phyloP scores from a whole-genome alignment of 2,888 invertebrate species.

The Tholera decimalis region DNA sequence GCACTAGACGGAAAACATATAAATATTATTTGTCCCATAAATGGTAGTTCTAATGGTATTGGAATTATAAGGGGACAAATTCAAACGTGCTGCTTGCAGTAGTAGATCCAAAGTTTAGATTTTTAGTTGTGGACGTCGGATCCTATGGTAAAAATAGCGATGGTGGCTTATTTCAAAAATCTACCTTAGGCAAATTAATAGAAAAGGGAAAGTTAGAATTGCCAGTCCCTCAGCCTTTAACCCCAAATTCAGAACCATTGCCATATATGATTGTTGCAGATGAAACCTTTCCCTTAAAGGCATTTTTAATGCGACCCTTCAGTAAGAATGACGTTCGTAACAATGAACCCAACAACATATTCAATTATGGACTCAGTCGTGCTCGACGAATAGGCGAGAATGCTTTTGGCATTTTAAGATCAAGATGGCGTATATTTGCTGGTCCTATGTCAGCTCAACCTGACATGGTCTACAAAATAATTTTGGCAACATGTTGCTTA shows the following conservation, averaged over 20 bases:
- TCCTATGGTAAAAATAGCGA: slow-evolving; percentile 51
- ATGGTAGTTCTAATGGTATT: slow-evolving; percentile 53
- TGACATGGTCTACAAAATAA: slow-evolving; percentile 10
- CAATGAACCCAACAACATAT: slow-evolving; percentile 44
- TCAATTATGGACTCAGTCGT: slow-evolving; percentile 25
- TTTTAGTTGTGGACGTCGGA: slow-evolving; percentile 45
- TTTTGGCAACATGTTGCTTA: slow-evolving; percentile 10
- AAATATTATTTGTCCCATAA: slow-evolving; percentile 48
- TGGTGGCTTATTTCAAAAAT: slow-evolving; percentile 28
- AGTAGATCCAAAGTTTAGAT: slow-evolving; percentile 53
- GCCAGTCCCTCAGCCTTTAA: neutral
- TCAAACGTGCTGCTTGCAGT: slow-evolving; percentile 55
- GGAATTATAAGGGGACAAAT: slow-evolving; percentile 53
- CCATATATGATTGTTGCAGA: slow-evolving; percentile 11
- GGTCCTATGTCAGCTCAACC: slow-evolving; percentile 7
- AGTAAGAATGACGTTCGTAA: slow-evolving; percentile 23
- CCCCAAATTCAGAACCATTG: slow-evolving; percentile 7
- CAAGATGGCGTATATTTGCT: slow-evolving; percentile 14
- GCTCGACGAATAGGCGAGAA: slow-evolving; percentile 5
- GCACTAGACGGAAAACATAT: slow-evolving; percentile 54
- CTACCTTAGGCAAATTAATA: neutral
- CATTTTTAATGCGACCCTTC: slow-evolving; percentile 6
- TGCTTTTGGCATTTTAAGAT: slow-evolving; percentile 3
- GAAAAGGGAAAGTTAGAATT: slow-evolving; percentile 13
- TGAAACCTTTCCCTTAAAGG: slow-evolving; percentile 6